Percentiles rank a stretch among this genome's conserved stretches.
phyloP scores from a whole-genome alignment of 2,113 vertebrate genomes.

The Perca fluviatilis region DNA sequence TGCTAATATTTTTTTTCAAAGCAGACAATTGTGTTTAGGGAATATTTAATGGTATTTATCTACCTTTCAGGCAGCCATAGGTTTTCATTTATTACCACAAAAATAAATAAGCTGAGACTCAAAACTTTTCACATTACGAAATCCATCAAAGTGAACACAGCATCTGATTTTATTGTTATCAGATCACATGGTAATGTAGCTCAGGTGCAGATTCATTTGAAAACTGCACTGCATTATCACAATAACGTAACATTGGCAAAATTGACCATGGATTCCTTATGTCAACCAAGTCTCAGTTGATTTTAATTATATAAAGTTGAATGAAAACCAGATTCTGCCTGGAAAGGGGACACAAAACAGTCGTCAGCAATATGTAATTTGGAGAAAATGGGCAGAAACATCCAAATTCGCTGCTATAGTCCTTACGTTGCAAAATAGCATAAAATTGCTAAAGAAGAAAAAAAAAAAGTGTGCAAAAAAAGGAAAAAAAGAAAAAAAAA shows the following conservation, averaged over 20 bases:
- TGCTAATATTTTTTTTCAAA: conserved; percentile 10
- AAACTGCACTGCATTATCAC: background rate
- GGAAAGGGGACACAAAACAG: conserved; percentile 9
- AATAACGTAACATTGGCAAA: background rate
- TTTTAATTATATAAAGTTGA: background rate
- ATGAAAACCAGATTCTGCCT: background rate
- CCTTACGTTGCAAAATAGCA: conserved; percentile 43
- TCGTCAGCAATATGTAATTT: conserved; percentile 5
- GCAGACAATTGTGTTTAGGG: background rate
- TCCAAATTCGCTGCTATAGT: conserved; percentile 19
- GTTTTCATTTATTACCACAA: conserved; percentile 3
- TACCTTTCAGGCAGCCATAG: background rate
- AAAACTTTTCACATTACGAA: background rate
- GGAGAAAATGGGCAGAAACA: conserved; percentile 62
- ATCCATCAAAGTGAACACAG: background rate
- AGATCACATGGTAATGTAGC: background rate
- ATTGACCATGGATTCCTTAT: background rate
- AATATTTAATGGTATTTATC: background rate
- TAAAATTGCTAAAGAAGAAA: conserved; percentile 28
- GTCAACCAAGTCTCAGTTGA: conserved; percentile 9
- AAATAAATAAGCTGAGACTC: background rate
- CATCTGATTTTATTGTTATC: background rate
- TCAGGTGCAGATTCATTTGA: background rate
- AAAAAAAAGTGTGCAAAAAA: conserved; percentile 29
- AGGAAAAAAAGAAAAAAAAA: conserved; percentile 11